Conservation (phyloP, 2,888 invertebrate species). For the Lottia scabra region DNA sequence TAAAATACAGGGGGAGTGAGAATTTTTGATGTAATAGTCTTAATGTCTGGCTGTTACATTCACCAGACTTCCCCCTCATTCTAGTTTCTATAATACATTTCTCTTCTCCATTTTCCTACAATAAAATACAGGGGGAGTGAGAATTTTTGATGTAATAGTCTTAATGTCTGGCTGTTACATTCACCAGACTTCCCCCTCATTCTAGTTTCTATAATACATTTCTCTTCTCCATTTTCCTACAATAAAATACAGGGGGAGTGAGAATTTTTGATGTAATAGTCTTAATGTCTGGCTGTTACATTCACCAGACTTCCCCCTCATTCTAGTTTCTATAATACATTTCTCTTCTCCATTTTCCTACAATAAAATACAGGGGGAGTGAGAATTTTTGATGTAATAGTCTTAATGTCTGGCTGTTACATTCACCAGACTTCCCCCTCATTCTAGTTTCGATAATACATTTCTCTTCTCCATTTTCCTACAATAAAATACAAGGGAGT, state of each 20-base stretch:
- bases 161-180: constrained; percentile 19
- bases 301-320: constrained; percentile 39
- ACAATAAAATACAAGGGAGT: too few species aligned
- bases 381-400: too few species aligned
- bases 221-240: constrained; percentile 64
- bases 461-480: constrained; percentile 64
- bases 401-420: too few species aligned
- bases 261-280: too few species aligned
- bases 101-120: constrained; percentile 62
- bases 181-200: constrained; percentile 41
- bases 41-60: constrained; percentile 27
- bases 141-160: too few species aligned
- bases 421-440: constrained; percentile 35
- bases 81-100: constrained; percentile 64
- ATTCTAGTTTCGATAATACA: constrained; percentile 64
- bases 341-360: constrained; percentile 64
- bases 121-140: constrained; percentile 2
- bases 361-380: constrained; percentile 3
- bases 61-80: constrained; percentile 38
- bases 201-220: constrained; percentile 63
- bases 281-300: constrained; percentile 18
- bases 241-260: constrained; percentile 5
- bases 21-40: too few species aligned
- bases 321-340: constrained; percentile 63
- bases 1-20: background rate